Conservation (phyloP, 1,140 invertebrate species). For the Dreissena rostriformis region DNA sequence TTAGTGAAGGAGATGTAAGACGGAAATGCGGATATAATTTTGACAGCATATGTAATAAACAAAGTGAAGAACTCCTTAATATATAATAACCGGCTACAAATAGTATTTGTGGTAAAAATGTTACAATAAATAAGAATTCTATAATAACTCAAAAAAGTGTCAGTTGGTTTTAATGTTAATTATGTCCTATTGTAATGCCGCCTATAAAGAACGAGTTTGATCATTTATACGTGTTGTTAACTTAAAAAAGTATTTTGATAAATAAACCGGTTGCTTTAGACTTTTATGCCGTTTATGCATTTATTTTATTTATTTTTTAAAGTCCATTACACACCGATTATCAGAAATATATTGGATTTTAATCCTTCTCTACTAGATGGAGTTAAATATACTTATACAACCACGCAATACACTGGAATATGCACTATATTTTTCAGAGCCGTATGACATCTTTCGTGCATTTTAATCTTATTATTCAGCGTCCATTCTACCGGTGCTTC, state of each 20-base stretch:
- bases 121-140: background rate
- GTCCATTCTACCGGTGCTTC: conserved; percentile 98
- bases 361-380: background rate
- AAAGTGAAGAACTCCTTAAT: conserved; percentile 90
- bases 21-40: conserved; percentile 96
- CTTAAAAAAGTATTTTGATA: too few species aligned
- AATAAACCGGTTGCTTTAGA: too few species aligned
- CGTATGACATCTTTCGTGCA: conserved; percentile 99
- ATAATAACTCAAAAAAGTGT: background rate
- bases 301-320: background rate
- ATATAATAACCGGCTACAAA: background rate
- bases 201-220: too few species aligned
- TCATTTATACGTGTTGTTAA: too few species aligned
- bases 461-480: conserved; percentile 97
- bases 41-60: conserved; percentile 98
- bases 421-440: conserved; percentile 87
- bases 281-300: too few species aligned
- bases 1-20: conserved; percentile 96
- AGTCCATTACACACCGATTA: background rate
- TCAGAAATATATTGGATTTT: conserved; percentile 1
- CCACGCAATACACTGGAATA: background rate
- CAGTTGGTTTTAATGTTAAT: background rate
- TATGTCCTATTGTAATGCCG: too few species aligned
- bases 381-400: background rate
- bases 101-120: conserved; percentile 2